A percentile compares a stretch with the other conserved stretches of the same genome.
These are phyloP conservation scores for Microplitis deprimator DNA, from an alignment of 2,888 invertebrate species.

Conservation along the genomic window DNA sequence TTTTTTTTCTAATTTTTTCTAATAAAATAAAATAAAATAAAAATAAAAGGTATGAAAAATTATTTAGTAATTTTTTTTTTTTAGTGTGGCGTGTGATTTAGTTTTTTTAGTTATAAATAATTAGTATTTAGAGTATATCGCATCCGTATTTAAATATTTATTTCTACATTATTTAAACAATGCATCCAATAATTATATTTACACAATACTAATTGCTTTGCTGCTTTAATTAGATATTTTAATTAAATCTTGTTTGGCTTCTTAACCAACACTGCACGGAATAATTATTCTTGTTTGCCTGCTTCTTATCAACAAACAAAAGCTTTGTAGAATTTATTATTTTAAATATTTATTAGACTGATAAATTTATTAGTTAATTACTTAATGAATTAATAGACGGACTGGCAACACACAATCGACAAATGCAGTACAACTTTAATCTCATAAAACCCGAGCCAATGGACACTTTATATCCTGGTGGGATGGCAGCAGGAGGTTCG, in stretches of 20 bases:
- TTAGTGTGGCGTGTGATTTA: background rate
- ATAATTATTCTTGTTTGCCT: too few species aligned
- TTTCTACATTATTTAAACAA: background rate
- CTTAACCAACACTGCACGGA: too few species aligned
- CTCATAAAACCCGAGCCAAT: conserved; percentile 61
- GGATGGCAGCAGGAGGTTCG: conserved; percentile 45
- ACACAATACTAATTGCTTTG: background rate
- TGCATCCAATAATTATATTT: background rate
- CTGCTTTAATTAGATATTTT: background rate
- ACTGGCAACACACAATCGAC: conserved; percentile 50
- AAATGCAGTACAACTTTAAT: conserved; percentile 58
- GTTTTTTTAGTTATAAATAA: background rate
- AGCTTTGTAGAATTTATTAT: background rate
- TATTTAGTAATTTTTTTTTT: background rate
- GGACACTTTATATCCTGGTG: conserved; percentile 54
- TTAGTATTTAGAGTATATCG: background rate
- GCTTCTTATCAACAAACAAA: background rate
- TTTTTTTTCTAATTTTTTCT: background rate
- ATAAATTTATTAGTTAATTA: background rate
- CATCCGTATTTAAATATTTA: background rate
- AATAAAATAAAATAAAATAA: background rate
- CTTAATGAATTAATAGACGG: conserved; percentile 50
- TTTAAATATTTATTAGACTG: background rate
- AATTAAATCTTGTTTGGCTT: background rate
- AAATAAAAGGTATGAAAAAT: background rate